Percentiles rank a stretch among this genome's conserved stretches.
Evolutionary conservation across 1,140 invertebrate species (phyloP).

Genomic region (Venturia canescens): DNA sequence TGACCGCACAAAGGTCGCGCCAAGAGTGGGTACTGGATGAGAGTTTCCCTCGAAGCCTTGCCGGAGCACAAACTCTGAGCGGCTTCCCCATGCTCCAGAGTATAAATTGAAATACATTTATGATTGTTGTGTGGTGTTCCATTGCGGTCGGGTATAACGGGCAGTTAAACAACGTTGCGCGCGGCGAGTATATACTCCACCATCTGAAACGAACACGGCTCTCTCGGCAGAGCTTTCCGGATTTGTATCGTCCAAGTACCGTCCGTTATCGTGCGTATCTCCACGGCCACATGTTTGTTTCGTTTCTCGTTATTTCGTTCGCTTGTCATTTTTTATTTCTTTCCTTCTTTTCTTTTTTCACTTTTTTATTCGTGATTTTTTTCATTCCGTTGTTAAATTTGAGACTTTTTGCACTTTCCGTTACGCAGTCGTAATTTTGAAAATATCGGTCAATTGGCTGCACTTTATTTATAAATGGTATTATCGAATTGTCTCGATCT

Average conservation of each 20-base stretch:
- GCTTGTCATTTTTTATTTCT: neutral
- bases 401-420: too few species aligned
- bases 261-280: neutral
- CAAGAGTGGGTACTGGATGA: neutral
- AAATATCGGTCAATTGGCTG: too few species aligned
- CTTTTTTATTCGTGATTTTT: neutral
- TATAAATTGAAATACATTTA: constrained; percentile 18
- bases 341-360: too few species aligned
- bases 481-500: too few species aligned
- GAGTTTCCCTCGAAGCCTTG: neutral
- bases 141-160: neutral
- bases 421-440: too few species aligned
- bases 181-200: neutral
- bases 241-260: neutral
- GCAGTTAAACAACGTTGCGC: constrained; percentile 10
- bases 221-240: neutral
- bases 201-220: neutral
- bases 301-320: neutral
- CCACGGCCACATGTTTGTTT: neutral
- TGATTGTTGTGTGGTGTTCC: neutral
- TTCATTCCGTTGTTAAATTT: neutral
- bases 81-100: neutral
- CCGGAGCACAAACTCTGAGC: neutral
- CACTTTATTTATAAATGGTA: too few species aligned
- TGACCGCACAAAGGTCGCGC: neutral